These are phyloP conservation scores for Macrochelys suwanniensis DNA, from an alignment of 2,797 vertebrate species.

Conservation along the genomic window DNA sequence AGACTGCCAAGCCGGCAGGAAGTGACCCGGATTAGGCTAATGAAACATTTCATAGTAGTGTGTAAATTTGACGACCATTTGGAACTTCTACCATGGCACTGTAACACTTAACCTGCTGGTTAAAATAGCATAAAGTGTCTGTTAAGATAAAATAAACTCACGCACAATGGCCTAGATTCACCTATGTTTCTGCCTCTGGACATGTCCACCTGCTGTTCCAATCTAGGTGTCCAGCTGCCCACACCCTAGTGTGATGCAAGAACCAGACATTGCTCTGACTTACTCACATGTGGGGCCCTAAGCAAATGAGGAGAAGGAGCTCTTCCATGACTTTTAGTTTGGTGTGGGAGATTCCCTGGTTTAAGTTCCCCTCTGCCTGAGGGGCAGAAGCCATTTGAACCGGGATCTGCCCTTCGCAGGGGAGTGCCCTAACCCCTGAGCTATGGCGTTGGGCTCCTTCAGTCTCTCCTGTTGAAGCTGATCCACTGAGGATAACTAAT, in stretches of 20 bases:
- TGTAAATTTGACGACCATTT: conserved; percentile 34
- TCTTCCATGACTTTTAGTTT: background rate
- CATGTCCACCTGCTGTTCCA: background rate
- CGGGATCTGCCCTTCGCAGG: background rate
- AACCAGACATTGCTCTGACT: background rate
- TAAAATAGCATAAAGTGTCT: background rate
- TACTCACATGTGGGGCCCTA: background rate
- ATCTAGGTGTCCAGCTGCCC: background rate
- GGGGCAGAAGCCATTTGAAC: background rate
- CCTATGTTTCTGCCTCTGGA: background rate
- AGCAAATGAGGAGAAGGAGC: background rate
- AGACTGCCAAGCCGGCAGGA: conserved; percentile 45
- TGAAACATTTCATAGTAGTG: background rate
- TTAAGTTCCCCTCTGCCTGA: background rate
- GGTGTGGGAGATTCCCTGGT: background rate
- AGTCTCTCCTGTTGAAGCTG: too few relatives aligned
- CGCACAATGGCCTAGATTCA: background rate
- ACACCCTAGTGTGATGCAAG: background rate
- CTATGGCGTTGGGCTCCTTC: too few relatives aligned
- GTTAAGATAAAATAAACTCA: conserved; percentile 5
- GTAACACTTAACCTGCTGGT: background rate
- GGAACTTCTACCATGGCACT: conserved; percentile 19
- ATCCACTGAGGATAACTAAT: too few relatives aligned
- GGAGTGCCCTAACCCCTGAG: background rate
- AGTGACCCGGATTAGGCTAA: conserved; percentile 54